Percentiles rank a stretch among this genome's conserved stretches.
These are phyloP conservation scores for Stegodyphus dumicola DNA, from an alignment of 1,140 invertebrate genomes.

Conservation along the genomic window DNA sequence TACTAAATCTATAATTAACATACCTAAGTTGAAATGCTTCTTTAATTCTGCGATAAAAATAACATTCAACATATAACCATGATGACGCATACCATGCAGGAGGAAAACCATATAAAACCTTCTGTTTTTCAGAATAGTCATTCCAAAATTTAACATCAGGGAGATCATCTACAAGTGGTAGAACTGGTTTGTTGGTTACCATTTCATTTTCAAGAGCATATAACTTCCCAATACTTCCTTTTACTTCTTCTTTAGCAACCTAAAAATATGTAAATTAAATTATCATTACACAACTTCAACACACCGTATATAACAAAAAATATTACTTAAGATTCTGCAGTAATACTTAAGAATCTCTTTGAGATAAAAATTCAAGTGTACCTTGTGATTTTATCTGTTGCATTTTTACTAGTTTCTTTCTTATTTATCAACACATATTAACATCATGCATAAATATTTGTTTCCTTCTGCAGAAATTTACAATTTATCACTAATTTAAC, in stretches of 20 bases:
- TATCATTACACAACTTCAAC: background rate
- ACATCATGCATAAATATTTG: too few relatives aligned
- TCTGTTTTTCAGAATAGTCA: conserved; percentile 69
- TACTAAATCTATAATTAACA: too few relatives aligned
- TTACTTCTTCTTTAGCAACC: conserved; percentile 77
- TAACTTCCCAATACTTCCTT: conserved; percentile 80
- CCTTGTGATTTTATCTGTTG: too few relatives aligned
- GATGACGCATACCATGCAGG: conserved; percentile 81
- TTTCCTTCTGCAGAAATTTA: too few relatives aligned
- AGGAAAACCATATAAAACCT: conserved; percentile 65
- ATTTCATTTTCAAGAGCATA: conserved; percentile 92
- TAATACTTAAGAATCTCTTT: too few relatives aligned
- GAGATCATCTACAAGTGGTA: conserved; percentile 67
- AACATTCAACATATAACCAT: conserved; percentile 93
- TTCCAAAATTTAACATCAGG: conserved; percentile 76
- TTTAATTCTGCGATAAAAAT: conserved; percentile 86
- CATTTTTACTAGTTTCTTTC: too few relatives aligned
- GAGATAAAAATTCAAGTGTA: too few relatives aligned
- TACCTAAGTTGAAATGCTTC: conserved; percentile 79
- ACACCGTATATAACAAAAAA: too few relatives aligned
- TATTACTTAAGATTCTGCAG: too few relatives aligned
- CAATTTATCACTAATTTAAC: too few relatives aligned
- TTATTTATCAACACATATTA: too few relatives aligned
- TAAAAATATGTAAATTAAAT: conserved; percentile 1
- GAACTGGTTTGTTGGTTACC: conserved; percentile 87